These are phyloP conservation scores for Herpailurus yagouaroundi DNA, from an alignment of 2,113 vertebrate species.

Conservation along the genomic window DNA sequence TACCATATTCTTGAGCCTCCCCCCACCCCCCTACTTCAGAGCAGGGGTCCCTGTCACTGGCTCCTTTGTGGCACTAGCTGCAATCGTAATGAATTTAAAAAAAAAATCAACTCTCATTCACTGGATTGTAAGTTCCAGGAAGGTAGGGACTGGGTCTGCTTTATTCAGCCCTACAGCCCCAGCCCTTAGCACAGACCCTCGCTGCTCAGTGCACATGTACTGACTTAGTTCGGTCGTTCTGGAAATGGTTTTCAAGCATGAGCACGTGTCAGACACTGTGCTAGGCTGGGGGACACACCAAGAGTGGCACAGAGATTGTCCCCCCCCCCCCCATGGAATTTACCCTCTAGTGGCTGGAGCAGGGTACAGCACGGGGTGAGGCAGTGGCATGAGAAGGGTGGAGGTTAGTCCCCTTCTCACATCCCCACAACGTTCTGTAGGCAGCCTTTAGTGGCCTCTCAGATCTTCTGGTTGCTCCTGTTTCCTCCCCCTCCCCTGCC, in stretches of 20 bases:
- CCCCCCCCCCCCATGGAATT: not conserved
- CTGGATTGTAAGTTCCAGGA: not conserved
- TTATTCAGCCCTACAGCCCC: not conserved
- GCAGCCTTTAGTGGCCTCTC: not conserved
- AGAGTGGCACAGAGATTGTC: not conserved
- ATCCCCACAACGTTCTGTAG: not conserved
- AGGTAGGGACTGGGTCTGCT: not conserved
- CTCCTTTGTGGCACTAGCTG: not conserved
- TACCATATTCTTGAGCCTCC: not conserved
- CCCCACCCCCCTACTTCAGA: not conserved
- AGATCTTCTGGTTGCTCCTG: not conserved
- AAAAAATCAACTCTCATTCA: not conserved
- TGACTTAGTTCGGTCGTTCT: not conserved
- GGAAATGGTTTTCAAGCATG: not conserved
- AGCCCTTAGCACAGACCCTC: not conserved
- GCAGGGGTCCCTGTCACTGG: not conserved
- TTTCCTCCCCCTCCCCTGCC: not conserved
- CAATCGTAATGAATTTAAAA: not conserved
- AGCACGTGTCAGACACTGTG: not conserved
- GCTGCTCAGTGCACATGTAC: fast-evolving
- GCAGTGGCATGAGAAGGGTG: not conserved
- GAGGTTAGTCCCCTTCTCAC: not conserved
- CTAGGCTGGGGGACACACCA: not conserved
- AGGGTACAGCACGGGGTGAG: not conserved
- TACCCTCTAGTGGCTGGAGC: not conserved